Conservation (phyloP, 2,888 invertebrate genomes). For the Diarsia dahlii region DNA sequence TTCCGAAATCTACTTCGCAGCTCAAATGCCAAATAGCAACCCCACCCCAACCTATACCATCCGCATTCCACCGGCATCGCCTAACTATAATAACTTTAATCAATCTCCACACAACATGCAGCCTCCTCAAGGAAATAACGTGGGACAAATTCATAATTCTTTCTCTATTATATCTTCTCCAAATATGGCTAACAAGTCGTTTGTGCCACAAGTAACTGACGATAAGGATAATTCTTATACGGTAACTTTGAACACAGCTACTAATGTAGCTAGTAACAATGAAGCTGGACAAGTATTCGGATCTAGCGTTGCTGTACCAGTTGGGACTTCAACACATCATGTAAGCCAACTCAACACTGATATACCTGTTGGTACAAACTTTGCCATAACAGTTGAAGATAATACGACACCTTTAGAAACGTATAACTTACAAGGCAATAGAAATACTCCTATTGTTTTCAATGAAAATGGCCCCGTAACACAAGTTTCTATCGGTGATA, state of each 20-base stretch:
- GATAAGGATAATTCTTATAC: conserved; percentile 81
- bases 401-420: conserved; percentile 78
- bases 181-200: conserved; percentile 76
- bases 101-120: conserved; percentile 54
- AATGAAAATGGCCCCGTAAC: conserved; percentile 71
- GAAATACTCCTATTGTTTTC: conserved; percentile 72
- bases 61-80: conserved; percentile 79
- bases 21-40: conserved; percentile 82
- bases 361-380: conserved; percentile 88
- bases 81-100: conserved; percentile 70
- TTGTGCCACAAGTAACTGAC: conserved; percentile 68
- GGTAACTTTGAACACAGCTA: conserved; percentile 84
- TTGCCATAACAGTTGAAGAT: conserved; percentile 88
- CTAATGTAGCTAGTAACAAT: conserved; percentile 81
- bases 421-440: conserved; percentile 77
- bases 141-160: conserved; percentile 69
- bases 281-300: conserved; percentile 81
- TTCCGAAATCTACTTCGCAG: conserved; percentile 88
- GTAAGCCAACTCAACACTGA: conserved; percentile 82
- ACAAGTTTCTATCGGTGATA: conserved; percentile 77
- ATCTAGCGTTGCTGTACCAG: conserved; percentile 82
- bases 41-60: conserved; percentile 85
- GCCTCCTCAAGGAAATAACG: conserved; percentile 58
- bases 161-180: conserved; percentile 71
- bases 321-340: conserved; percentile 77